Conservation (phyloP, 2,113 vertebrate genomes). For the Axis porcinus region DNA sequence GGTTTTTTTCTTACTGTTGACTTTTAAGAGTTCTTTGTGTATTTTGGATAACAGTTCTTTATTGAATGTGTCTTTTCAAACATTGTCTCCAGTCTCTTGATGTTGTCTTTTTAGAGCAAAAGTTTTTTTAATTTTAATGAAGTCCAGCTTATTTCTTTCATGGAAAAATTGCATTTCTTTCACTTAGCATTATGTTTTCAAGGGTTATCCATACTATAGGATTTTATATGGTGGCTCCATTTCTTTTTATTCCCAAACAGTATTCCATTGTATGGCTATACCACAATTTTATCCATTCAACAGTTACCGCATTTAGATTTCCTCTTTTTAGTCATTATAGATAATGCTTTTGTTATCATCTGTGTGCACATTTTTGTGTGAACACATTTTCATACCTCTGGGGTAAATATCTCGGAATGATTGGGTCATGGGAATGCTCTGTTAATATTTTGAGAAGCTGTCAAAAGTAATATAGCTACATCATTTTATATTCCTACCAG, state of each 20-base stretch:
- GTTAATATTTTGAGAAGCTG: not conserved
- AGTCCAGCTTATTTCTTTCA: not conserved
- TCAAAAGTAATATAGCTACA: not conserved
- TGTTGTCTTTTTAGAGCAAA: not conserved
- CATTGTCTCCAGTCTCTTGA: not conserved
- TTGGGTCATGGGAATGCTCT: not conserved
- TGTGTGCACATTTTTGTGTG: not conserved
- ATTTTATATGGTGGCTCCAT: not conserved
- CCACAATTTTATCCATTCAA: not conserved
- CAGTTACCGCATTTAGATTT: not conserved
- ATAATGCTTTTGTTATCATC: not conserved
- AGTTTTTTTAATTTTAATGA: not conserved
- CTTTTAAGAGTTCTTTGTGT: not conserved
- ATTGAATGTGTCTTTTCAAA: not conserved
- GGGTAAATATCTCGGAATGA: not conserved
- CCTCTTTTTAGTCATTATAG: not conserved
- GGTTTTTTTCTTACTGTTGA: not conserved
- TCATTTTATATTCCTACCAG: not conserved
- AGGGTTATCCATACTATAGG: not conserved
- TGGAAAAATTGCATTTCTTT: not conserved
- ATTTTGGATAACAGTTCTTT: not conserved
- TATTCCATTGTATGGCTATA: not conserved
- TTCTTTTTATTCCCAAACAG: not conserved
- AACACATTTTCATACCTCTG: not conserved
- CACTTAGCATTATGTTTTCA: not conserved